Evolutionary conservation across 2,888 invertebrate species (phyloP).

Genomic region (Tethea ocularis): DNA sequence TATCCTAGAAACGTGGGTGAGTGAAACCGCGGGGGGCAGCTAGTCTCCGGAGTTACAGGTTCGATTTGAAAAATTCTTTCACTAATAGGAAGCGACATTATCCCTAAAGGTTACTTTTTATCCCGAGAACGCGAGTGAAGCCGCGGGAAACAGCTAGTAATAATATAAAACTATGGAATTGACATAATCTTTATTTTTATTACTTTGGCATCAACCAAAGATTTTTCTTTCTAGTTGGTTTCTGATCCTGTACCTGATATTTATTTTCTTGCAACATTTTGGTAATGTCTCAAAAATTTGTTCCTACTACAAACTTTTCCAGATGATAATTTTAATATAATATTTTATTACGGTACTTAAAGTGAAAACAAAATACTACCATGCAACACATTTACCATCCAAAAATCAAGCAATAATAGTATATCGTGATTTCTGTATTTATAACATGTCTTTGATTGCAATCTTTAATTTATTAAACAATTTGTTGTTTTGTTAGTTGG

Average conservation of each 20-base stretch:
- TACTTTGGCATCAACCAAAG: constrained; percentile 20
- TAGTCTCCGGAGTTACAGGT: too few relatives aligned
- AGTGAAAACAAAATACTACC: too few relatives aligned
- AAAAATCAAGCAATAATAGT: constrained; percentile 19
- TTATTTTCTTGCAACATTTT: neutral
- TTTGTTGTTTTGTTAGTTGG: constrained; percentile 56
- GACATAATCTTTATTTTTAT: constrained; percentile 12
- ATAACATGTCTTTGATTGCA: constrained; percentile 44
- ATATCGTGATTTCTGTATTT: constrained; percentile 20
- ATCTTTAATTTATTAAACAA: constrained; percentile 59
- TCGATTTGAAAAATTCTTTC: too few relatives aligned
- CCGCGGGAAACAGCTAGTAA: too few relatives aligned
- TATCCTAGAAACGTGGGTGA: too few relatives aligned
- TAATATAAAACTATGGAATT: neutral
- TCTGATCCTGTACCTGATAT: constrained; percentile 35
- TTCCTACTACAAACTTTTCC: neutral
- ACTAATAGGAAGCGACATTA: too few relatives aligned
- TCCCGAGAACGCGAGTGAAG: too few relatives aligned
- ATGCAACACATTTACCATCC: constrained; percentile 13
- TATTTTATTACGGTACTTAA: constrained; percentile 2
- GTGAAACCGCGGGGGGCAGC: too few relatives aligned
- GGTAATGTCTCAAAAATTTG: neutral
- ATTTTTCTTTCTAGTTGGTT: constrained; percentile 15
- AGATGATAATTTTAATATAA: neutral
- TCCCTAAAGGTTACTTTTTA: too few relatives aligned